phyloP scores from a whole-genome alignment of 2,888 invertebrate genomes.

The Drosophila flavopinicola region DNA sequence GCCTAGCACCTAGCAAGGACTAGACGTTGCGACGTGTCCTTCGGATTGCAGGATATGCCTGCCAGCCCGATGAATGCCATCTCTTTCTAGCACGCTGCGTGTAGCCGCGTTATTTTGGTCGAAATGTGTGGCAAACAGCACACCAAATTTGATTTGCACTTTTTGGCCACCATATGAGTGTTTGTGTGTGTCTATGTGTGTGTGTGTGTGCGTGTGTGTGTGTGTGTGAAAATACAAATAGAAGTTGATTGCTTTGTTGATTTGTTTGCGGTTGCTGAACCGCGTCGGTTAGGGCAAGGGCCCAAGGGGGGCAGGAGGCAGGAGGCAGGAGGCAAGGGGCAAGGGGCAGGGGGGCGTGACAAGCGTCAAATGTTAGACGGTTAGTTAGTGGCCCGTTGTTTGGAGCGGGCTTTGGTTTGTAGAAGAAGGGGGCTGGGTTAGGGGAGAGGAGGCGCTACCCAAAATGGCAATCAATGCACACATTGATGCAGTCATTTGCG shows the following conservation, averaged over 20 bases:
- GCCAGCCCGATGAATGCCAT: slow-evolving; percentile 19
- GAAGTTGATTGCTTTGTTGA: slow-evolving; percentile 80
- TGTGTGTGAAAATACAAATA: slow-evolving; percentile 76
- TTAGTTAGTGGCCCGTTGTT: slow-evolving; percentile 68
- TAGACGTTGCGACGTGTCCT: not conserved
- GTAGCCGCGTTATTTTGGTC: slow-evolving; percentile 64
- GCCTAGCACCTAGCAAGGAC: slow-evolving; percentile 20
- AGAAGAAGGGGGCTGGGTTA: not conserved
- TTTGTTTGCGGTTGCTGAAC: slow-evolving; percentile 76
- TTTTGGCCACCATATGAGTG: slow-evolving; percentile 48
- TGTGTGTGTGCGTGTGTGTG: slow-evolving; percentile 11
- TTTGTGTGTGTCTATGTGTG: slow-evolving; percentile 8
- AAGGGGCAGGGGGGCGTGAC: slow-evolving; percentile 9
- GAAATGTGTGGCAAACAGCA: slow-evolving; percentile 64
- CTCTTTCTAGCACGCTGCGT: slow-evolving; percentile 45
- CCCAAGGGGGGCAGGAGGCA: no score
- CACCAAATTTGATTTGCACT: slow-evolving; percentile 76
- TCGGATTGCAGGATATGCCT: not conserved
- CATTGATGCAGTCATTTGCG: slow-evolving; percentile 71
- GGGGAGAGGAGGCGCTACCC: no score
- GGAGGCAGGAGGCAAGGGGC: not conserved
- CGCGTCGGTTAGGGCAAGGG: slow-evolving; percentile 29
- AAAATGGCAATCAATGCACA: slow-evolving; percentile 76
- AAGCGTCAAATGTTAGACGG: slow-evolving; percentile 70
- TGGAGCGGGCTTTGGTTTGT: not conserved